Conservation (phyloP, 1,140 invertebrate genomes). For the Drosophila kikkawai region DNA sequence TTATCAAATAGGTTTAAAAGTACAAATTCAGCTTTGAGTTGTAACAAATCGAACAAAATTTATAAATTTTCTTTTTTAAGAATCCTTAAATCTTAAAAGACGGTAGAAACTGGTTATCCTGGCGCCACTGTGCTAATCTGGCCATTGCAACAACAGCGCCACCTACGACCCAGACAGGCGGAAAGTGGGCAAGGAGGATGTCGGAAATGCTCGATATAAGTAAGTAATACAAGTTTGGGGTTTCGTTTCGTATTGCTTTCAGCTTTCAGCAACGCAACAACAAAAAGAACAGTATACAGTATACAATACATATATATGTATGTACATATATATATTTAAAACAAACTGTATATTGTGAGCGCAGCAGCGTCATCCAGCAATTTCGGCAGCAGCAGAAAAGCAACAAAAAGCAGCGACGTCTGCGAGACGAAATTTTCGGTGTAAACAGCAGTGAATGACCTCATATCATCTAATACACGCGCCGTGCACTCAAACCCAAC, state of each 20-base stretch:
- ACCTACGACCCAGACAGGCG: constrained; percentile 58
- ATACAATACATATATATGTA: neutral
- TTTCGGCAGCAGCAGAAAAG: constrained; percentile 29
- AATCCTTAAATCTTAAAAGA: neutral
- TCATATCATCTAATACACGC: constrained; percentile 84
- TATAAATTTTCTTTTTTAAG: neutral
- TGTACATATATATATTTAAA: constrained; percentile 5
- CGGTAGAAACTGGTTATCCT: constrained; percentile 3
- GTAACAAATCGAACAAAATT: neutral
- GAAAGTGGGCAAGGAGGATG: constrained; percentile 71
- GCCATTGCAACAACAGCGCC: constrained; percentile 11
- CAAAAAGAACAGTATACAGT: constrained; percentile 3
- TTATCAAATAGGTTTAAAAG: too few species aligned
- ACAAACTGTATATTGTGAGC: constrained; percentile 45
- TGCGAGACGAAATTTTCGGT: constrained; percentile 76
- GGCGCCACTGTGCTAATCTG: constrained; percentile 37
- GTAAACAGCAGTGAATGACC: constrained; percentile 84
- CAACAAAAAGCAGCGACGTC: constrained; percentile 29
- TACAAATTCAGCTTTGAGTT: too few species aligned
- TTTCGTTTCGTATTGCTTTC: constrained; percentile 62
- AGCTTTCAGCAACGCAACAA: constrained; percentile 28
- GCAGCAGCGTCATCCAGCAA: constrained; percentile 65
- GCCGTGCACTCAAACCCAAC: constrained; percentile 71
- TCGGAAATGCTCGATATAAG: constrained; percentile 71
- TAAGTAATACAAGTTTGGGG: constrained; percentile 59